Conservation (phyloP, 2,113 vertebrate species). For the Cathartes aura region DNA sequence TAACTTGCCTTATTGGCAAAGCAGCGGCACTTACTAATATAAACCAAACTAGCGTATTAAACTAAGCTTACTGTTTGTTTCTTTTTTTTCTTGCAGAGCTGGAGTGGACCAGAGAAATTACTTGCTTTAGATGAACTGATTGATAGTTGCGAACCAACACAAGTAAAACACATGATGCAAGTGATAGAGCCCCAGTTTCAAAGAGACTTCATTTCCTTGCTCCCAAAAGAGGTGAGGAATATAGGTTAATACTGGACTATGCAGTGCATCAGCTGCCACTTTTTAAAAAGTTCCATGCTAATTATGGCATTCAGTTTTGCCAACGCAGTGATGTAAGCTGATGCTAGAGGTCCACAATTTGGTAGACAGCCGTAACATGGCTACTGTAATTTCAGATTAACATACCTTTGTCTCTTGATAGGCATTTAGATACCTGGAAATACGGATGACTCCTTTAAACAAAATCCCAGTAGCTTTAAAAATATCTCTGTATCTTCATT, state of each 20-base stretch:
- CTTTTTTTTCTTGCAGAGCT: constrained; percentile 79
- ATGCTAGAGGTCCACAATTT: not conserved
- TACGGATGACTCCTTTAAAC: not conserved
- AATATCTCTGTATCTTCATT: not conserved
- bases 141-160: constrained; percentile 98
- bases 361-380: not conserved
- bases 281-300: not conserved
- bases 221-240: constrained; percentile 96
- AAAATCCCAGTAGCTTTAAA: not conserved
- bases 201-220: constrained; percentile 98
- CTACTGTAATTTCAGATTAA: constrained; percentile 23
- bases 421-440: not conserved
- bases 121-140: constrained; percentile 98
- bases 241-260: not conserved
- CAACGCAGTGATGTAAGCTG: not conserved
- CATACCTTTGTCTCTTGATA: not conserved
- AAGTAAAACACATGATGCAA: constrained; percentile 99
- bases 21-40: not conserved
- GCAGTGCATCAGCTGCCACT: not conserved
- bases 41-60: not conserved
- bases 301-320: constrained; percentile 9
- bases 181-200: constrained; percentile 99
- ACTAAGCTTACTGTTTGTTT: not conserved
- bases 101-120: constrained; percentile 96
- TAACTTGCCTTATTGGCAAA: not conserved